Conservation (phyloP, 2,797 vertebrate genomes). For the Chlorospingus semifuscus region DNA sequence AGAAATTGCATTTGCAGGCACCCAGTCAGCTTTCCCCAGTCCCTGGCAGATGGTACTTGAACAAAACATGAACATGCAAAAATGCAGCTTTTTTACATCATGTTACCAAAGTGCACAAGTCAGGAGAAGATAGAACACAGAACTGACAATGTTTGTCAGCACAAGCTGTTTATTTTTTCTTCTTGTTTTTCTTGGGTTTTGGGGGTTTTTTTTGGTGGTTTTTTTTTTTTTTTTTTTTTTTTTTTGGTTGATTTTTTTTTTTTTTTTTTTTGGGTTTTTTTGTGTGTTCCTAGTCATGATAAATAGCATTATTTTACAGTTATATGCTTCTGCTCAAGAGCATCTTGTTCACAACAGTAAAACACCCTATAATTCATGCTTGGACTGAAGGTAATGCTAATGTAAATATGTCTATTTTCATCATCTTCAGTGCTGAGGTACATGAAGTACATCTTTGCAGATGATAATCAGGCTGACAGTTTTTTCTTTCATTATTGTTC, state of each 20-base stretch:
- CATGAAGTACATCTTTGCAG: not conserved
- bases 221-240: no score
- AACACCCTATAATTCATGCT: not conserved
- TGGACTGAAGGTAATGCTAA: slow-evolving; percentile 14
- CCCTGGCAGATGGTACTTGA: slow-evolving; percentile 51
- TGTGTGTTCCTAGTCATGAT: not conserved
- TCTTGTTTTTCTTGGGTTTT: not conserved
- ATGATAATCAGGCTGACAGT: slow-evolving; percentile 27
- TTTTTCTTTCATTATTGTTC: slow-evolving; percentile 31
- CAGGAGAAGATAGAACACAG: slow-evolving; percentile 16
- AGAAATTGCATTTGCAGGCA: slow-evolving; percentile 46
- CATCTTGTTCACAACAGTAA: not conserved
- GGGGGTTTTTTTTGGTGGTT: not conserved
- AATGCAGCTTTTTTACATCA: slow-evolving; percentile 1
- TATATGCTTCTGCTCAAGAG: not conserved
- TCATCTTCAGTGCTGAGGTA: not conserved
- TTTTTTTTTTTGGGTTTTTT: not conserved
- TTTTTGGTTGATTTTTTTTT: not conserved
- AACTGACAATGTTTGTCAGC: slow-evolving; percentile 44
- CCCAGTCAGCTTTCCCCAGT: not conserved
- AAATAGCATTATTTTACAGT: slow-evolving; percentile 7
- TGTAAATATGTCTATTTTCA: slow-evolving; percentile 39
- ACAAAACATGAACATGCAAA: slow-evolving; percentile 63
- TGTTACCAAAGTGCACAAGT: slow-evolving; percentile 41
- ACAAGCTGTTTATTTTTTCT: slow-evolving; percentile 46